Evolutionary conservation across 2,797 vertebrate genomes (phyloP).

Genomic region (Pseudomugil gertrudae): DNA sequence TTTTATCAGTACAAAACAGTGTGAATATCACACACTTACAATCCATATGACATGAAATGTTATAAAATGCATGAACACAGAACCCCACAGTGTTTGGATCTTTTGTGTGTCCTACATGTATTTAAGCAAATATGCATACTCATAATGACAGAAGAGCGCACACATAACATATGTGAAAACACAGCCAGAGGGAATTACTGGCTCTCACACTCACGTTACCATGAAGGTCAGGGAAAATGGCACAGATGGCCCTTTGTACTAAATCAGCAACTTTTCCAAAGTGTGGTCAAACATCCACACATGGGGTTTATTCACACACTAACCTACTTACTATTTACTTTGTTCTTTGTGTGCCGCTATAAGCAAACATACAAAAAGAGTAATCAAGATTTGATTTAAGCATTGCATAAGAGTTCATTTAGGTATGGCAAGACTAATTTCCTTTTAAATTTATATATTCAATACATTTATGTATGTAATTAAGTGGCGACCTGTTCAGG

Average conservation of each 20-base stretch:
- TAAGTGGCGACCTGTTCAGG: too few species aligned
- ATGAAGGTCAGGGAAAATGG: slow-evolving; percentile 77
- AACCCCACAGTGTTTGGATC: slow-evolving; percentile 13
- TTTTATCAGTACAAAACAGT: slow-evolving; percentile 26
- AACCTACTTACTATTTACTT: slow-evolving; percentile 45
- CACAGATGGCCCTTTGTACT: slow-evolving; percentile 81
- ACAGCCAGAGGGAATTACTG: slow-evolving; percentile 54
- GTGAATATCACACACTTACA: slow-evolving; percentile 36
- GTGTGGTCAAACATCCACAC: slow-evolving; percentile 70
- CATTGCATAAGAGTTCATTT: not conserved
- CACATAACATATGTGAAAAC: slow-evolving; percentile 17
- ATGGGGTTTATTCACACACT: slow-evolving; percentile 65
- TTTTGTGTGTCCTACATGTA: slow-evolving; percentile 4
- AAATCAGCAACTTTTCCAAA: slow-evolving; percentile 82
- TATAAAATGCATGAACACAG: slow-evolving; percentile 9
- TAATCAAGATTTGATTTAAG: not conserved
- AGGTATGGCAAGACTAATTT: not conserved
- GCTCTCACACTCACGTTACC: slow-evolving; percentile 62
- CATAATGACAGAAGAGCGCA: slow-evolving; percentile 13
- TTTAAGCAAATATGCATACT: slow-evolving; percentile 17
- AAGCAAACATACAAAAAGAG: not conserved
- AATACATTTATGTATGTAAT: not conserved
- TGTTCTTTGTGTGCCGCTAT: slow-evolving; percentile 36
- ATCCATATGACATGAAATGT: slow-evolving; percentile 29
- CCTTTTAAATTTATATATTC: not conserved